These are phyloP conservation scores for Pedetes capensis DNA, from an alignment of 2,113 vertebrate genomes.

Conservation along the genomic window DNA sequence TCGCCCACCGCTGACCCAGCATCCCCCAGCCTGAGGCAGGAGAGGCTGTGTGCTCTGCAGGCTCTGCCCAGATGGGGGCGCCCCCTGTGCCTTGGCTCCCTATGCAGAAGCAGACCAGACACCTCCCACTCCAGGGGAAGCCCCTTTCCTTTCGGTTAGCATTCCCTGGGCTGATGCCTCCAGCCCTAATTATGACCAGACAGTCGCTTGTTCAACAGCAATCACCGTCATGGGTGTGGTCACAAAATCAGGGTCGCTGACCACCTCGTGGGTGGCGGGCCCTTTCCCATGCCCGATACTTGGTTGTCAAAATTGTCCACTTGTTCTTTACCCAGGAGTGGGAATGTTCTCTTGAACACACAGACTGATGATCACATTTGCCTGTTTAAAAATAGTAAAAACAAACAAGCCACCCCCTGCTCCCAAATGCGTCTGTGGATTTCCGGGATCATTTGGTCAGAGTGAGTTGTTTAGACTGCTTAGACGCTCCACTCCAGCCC, in stretches of 20 bases:
- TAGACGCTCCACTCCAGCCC: background rate
- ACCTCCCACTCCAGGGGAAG: background rate
- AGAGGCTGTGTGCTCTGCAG: no score
- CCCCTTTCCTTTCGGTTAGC: no score
- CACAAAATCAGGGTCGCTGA: background rate
- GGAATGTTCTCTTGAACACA: background rate
- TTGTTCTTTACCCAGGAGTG: background rate
- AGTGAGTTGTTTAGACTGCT: background rate
- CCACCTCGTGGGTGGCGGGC: rapidly evolving
- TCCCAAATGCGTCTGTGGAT: background rate
- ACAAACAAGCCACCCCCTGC: background rate
- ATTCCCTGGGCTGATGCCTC: no score
- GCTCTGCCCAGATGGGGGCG: background rate
- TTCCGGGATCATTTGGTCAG: background rate
- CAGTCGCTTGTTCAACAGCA: background rate
- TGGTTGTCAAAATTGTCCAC: background rate
- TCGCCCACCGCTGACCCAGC: rapidly evolving
- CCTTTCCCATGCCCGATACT: rapidly evolving
- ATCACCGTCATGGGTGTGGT: rapidly evolving
- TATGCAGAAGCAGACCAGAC: background rate
- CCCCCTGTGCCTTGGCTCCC: background rate
- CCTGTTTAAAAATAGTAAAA: background rate
- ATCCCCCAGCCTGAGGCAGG: no score
- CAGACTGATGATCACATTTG: background rate
- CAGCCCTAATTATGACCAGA: background rate